These are phyloP conservation scores for Drosophila tsacasi DNA, from an alignment of 1,140 invertebrate species.

Conservation along the genomic window DNA sequence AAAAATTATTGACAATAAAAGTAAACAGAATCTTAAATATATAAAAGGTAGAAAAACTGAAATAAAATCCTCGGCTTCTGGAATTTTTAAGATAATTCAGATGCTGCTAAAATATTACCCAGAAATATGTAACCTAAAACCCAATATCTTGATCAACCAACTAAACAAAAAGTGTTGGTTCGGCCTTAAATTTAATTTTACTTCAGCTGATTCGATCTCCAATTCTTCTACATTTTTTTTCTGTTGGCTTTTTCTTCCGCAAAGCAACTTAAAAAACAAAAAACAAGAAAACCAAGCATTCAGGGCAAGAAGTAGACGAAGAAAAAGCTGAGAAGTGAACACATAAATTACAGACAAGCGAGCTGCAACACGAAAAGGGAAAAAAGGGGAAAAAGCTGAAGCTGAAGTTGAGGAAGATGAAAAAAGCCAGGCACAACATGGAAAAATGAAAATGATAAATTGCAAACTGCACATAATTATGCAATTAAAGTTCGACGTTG, in stretches of 20 bases:
- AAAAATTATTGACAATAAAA: not conserved
- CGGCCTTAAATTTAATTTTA: slow-evolving; percentile 58
- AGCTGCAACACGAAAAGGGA: slow-evolving; percentile 35
- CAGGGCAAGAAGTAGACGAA: slow-evolving; percentile 12
- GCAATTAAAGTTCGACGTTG: slow-evolving; percentile 85
- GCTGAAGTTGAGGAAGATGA: slow-evolving; percentile 38
- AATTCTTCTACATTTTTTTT: slow-evolving; percentile 6
- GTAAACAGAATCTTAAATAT: not conserved
- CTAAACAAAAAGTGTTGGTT: slow-evolving; percentile 30
- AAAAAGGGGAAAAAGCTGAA: slow-evolving; percentile 14
- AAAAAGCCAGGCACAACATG: slow-evolving; percentile 68
- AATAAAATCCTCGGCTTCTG: not conserved
- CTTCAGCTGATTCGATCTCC: slow-evolving; percentile 5
- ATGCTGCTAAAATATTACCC: not conserved
- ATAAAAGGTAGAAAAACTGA: not conserved
- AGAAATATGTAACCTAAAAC: not conserved
- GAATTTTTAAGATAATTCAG: not conserved
- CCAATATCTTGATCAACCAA: slow-evolving; percentile 1
- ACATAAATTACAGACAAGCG: slow-evolving; percentile 73
- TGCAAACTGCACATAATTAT: slow-evolving; percentile 85
- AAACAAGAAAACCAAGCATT: slow-evolving; percentile 30
- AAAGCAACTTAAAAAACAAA: slow-evolving; percentile 27
- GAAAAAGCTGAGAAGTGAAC: slow-evolving; percentile 47
- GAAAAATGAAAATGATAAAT: slow-evolving; percentile 85
- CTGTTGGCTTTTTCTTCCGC: not conserved